A percentile compares a stretch with the other conserved stretches of the same genome.
Evolutionary conservation across 2,888 invertebrate species (phyloP).

Genomic region (Luffia ferchaultella): DNA sequence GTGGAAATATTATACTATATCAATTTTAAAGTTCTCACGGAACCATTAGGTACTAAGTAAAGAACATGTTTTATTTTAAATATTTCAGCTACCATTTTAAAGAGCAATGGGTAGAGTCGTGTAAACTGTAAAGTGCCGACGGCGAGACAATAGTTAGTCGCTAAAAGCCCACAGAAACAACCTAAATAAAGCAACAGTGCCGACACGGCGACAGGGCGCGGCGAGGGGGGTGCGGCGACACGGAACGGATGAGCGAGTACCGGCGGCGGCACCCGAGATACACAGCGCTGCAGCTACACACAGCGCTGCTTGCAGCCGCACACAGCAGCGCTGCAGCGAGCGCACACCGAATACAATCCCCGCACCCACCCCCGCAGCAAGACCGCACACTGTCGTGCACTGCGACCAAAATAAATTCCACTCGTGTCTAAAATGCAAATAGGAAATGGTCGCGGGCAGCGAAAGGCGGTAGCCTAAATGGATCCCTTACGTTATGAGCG

Average conservation of each 20-base stretch:
- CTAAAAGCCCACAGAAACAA: conserved; percentile 17
- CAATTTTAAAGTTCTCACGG: too few species aligned
- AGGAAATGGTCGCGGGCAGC: conserved; percentile 51
- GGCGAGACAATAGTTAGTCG: conserved; percentile 9
- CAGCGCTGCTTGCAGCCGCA: conserved; percentile 36
- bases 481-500: conserved; percentile 64
- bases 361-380: conserved; percentile 32
- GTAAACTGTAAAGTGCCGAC: background rate
- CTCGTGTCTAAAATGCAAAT: conserved; percentile 64
- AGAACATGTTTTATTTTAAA: too few species aligned
- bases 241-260: background rate
- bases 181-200: conserved; percentile 20
- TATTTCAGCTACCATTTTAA: too few species aligned
- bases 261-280: background rate
- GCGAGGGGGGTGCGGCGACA: background rate
- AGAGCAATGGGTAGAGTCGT: too few species aligned
- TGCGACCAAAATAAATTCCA: conserved; percentile 63
- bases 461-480: conserved; percentile 18
- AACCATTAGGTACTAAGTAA: too few species aligned
- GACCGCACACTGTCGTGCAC: conserved; percentile 16
- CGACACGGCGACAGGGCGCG: background rate
- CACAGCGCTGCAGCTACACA: background rate
- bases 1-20: too few species aligned
- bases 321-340: conserved; percentile 48
- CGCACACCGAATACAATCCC: too few species aligned